Conservation (phyloP, 2,113 vertebrate species). For the Antigone vipio region DNA sequence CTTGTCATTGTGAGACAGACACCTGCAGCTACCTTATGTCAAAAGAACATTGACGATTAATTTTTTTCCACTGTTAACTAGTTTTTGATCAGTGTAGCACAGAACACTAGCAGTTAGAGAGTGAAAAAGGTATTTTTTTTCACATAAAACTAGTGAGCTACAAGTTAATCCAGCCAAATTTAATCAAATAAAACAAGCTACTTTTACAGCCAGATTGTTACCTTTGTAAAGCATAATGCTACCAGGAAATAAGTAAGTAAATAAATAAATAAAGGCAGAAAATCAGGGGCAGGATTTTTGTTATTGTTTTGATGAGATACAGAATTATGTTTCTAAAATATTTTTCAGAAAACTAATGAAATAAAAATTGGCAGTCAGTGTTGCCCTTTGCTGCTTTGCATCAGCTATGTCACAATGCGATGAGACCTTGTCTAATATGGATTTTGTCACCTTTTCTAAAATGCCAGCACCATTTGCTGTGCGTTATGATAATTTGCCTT, state of each 20-base stretch:
- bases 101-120: background rate
- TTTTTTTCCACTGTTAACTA: background rate
- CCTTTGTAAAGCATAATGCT: background rate
- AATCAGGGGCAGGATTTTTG: accelerated
- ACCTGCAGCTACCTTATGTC: background rate
- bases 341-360: background rate
- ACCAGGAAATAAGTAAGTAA: background rate
- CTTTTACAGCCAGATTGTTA: background rate
- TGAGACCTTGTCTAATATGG: background rate
- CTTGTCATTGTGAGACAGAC: background rate
- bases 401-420: background rate
- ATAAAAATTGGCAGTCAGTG: background rate
- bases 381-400: background rate
- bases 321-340: background rate
- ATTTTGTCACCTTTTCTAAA: constrained; percentile 20
- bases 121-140: background rate
- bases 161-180: background rate
- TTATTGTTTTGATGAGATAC: background rate
- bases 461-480: background rate
- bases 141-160: background rate
- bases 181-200: background rate
- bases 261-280: background rate
- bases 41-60: background rate
- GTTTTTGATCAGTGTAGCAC: background rate
- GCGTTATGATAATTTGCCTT: background rate